Evolutionary conservation across 2,797 vertebrate species (phyloP), one percentile per base, ranked within the genome.

Genomic region (Peromyscus eremicus): DNA sequence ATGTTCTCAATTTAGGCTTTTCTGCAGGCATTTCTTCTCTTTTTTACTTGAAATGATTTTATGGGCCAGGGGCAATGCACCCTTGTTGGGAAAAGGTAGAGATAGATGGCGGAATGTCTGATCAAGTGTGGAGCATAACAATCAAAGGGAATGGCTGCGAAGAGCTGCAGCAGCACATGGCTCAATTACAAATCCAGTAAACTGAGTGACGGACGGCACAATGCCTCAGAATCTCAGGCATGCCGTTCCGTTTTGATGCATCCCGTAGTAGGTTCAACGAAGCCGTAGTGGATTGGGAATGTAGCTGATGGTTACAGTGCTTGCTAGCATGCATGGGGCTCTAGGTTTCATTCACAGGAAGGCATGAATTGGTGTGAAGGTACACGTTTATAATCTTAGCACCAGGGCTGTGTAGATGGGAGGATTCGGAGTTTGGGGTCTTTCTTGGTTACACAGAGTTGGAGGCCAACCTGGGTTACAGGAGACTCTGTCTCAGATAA

Each of bases 1-100:
- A 1, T 91, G 46, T 84, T 95, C 89, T 62, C 55, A 73, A 52
- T 27, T 27, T 52, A 60, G 34, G 49, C 19, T 23, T 55, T 77
- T 93, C 91, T 21, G 52, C 37, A 52, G 52, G 5, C 60, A 46
- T 89, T 90, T 93, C 73, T 94, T 81, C 73, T 95, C 21, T 73
- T 96, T 89, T 52, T 84, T 14, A 92, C 87, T 94, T 37, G 8
- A 89, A 94, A 43, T 82, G 49, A 40, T 68, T 79, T 43, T 71
- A 46, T 71, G 49, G n/a, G 11, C 29, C 60, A 57, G 34, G 55
- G 49, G 29, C 27, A 21, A 0, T 55, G 8, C 34, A 37, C 40
- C 55, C 60, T 37, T 96, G 29, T 91, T 70, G 5, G 52, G 79
- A 88, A 92, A 80, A 37, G 0, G 12, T 79, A 81, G 27, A 49